phyloP scores from a whole-genome alignment of 2,113 vertebrate species.

The Sitta europaea region DNA sequence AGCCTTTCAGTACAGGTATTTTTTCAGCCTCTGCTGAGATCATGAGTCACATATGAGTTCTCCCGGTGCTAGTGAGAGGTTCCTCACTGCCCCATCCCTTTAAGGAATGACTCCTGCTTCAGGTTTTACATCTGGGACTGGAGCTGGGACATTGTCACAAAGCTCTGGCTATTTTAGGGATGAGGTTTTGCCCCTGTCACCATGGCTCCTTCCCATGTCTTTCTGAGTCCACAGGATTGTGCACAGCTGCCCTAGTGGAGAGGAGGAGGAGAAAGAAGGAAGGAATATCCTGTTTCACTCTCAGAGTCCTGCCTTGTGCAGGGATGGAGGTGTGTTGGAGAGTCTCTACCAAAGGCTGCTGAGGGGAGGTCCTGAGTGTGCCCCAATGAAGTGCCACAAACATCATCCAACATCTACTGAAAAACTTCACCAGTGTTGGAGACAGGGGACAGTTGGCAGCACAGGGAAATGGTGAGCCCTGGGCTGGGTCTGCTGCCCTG shows the following conservation, averaged over 20 bases:
- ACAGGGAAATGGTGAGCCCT: background rate
- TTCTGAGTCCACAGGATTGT: background rate
- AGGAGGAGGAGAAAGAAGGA: background rate
- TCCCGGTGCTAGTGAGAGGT: background rate
- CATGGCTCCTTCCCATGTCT: fast-evolving
- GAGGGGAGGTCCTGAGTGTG: background rate
- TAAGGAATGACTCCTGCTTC: background rate
- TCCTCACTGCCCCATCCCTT: background rate
- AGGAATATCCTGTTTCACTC: background rate
- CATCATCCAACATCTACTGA: fast-evolving
- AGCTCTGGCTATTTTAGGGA: background rate
- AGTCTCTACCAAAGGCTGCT: fast-evolving
- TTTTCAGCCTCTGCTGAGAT: background rate
- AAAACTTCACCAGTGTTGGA: background rate
- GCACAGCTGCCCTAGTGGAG: background rate
- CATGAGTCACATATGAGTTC: fast-evolving
- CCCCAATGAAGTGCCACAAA: background rate
- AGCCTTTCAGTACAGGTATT: fast-evolving
- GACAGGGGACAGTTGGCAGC: background rate
- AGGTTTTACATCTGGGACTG: background rate
- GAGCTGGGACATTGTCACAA: background rate
- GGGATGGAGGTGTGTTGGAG: background rate
- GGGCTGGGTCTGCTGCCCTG: background rate
- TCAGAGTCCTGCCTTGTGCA: background rate
- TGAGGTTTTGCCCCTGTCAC: background rate